These are phyloP conservation scores for Dysdera silvatica DNA, from an alignment of 1,140 invertebrate genomes.

Conservation along the genomic window DNA sequence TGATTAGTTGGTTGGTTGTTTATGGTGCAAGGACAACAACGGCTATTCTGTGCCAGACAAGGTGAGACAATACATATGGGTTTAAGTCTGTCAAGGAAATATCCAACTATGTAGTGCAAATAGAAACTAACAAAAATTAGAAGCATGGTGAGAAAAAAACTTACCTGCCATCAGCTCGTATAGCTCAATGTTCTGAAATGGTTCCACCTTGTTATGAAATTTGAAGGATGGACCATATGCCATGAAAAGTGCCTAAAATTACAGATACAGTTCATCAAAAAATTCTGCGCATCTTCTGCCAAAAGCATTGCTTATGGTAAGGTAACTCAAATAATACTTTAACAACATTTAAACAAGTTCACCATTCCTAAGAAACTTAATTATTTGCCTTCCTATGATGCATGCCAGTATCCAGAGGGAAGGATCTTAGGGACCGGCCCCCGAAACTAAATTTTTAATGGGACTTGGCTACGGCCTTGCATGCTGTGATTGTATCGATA, in stretches of 20 bases:
- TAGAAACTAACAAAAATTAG: not conserved
- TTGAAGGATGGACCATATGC: conserved; percentile 24
- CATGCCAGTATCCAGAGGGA: too few species aligned
- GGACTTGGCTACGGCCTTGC: too few species aligned
- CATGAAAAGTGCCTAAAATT: conserved; percentile 21
- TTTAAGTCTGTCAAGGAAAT: too few species aligned
- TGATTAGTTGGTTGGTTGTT: too few species aligned
- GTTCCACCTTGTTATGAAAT: not conserved
- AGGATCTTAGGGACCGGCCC: not conserved
- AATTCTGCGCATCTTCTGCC: not conserved
- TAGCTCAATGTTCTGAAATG: conserved; percentile 23
- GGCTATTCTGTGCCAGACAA: too few species aligned
- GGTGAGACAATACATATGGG: too few species aligned
- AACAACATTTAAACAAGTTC: not conserved
- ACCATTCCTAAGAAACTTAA: not conserved
- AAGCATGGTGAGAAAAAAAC: not conserved
- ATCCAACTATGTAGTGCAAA: too few species aligned
- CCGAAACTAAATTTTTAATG: not conserved
- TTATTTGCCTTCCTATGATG: not conserved
- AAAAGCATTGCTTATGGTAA: not conserved
- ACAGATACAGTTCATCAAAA: not conserved
- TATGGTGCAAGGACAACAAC: too few species aligned
- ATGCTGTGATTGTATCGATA: too few species aligned
- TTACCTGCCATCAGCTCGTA: conserved; percentile 27
- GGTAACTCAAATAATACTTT: not conserved